Evolutionary conservation across 2,888 invertebrate genomes (phyloP), one percentile per base, ranked within the genome.

Genomic region (Drosophila anomalata): DNA sequence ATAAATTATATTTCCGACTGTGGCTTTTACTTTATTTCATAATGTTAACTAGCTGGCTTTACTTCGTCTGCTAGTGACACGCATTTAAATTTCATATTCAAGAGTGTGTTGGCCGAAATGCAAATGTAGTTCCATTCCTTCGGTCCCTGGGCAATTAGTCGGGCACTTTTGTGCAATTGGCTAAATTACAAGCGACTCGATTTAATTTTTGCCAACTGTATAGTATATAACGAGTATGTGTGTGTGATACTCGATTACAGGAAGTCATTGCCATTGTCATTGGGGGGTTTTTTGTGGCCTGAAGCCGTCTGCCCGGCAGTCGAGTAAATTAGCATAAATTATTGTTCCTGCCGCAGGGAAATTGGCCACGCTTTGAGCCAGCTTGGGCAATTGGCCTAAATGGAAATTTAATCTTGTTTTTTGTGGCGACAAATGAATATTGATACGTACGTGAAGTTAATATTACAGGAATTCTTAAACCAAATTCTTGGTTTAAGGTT

Each of bases 81-180:
- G 62, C 62, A 69, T 51, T 47, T 41, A 58, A 62, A 53, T 31
- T 71, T 56, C 52, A 76, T 67, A 77, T 60, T 41, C 42, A 61
- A 66, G 41, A 42, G 52, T 54, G 46, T 63, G 68, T 51, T 63
- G 44, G 36, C 44, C 65, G 14, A 46, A 29, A 63, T 65, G 65
- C 67, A 65, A 65, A 63, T 52, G 44, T 61, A 58, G 60, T 71
- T 59, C 36, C 39, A 20, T 24, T 48, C 11, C 51, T 22, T 26
- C n/a, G 41, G 62, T 75, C 77, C 86, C 60, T 61, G 71, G 76
- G 79, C 86, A 86, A 77, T 84, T 86, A 78, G 84, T 67, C 70
- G 44, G 52, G 52, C 76, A 75, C 74, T 79, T 79, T 73, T 62
- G 70, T 75, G 73, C 57, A 85, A 82, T 78, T 70, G 73, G 51